These are phyloP conservation scores for Scaptomyza reducta DNA, from an alignment of 2,888 invertebrate genomes.

Conservation along the genomic window DNA sequence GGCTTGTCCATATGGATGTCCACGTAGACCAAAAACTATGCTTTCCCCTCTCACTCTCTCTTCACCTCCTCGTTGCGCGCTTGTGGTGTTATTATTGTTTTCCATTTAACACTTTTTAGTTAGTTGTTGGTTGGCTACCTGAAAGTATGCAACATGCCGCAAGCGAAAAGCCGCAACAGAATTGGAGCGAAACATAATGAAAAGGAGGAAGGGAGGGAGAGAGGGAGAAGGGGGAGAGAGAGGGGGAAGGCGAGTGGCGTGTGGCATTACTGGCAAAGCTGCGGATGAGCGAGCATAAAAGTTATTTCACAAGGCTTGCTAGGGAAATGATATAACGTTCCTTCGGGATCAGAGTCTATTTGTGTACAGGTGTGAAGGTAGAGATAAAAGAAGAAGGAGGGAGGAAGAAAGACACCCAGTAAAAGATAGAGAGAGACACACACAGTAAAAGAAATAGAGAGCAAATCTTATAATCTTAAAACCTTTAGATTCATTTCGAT, in stretches of 20 bases:
- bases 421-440: neutral
- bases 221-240: neutral
- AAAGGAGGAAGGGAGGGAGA: neutral
- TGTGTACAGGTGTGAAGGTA: neutral
- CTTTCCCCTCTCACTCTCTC: neutral
- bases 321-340: neutral
- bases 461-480: no score
- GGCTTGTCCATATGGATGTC: constrained; percentile 60
- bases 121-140: constrained; percentile 20
- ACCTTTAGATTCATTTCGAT: no score
- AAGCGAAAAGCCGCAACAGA: constrained; percentile 6
- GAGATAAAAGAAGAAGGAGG: neutral
- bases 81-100: constrained; percentile 66
- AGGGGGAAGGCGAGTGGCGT: neutral
- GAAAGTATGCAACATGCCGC: constrained; percentile 23
- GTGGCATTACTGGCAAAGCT: constrained; percentile 5
- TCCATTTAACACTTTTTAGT: constrained; percentile 69
- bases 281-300: constrained; percentile 3
- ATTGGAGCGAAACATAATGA: constrained; percentile 1
- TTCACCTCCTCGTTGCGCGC: neutral
- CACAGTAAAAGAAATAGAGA: no score
- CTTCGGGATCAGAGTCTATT: neutral
- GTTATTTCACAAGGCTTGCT: neutral
- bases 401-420: neutral
- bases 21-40: constrained; percentile 13